phyloP scores from a whole-genome alignment of 2,888 invertebrate species.

The Oxystoma pomonae region DNA sequence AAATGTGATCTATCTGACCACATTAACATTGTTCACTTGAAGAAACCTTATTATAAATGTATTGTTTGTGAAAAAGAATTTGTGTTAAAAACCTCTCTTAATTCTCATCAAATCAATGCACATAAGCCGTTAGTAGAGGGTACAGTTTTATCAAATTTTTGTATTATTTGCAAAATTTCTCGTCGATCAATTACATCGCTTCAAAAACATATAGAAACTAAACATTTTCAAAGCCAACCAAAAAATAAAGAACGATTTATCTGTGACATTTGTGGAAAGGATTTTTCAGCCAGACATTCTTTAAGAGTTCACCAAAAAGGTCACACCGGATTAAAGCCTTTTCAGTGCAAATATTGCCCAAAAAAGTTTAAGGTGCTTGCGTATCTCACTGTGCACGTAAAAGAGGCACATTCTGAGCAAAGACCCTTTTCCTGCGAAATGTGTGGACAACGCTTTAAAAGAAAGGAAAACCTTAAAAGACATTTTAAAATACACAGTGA shows the following conservation, averaged over 20 bases:
- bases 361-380: constrained; percentile 33
- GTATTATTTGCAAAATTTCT: constrained; percentile 20
- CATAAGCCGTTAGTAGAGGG: constrained; percentile 21
- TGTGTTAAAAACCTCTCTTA: constrained; percentile 30
- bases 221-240: constrained; percentile 12
- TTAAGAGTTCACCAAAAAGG: constrained; percentile 31
- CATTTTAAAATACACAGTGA: constrained; percentile 38
- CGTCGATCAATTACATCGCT: constrained; percentile 15
- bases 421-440: constrained; percentile 38
- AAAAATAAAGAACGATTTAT: constrained; percentile 31
- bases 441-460: constrained; percentile 32
- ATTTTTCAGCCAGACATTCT: constrained; percentile 36
- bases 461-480: constrained; percentile 30
- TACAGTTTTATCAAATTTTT: constrained; percentile 21
- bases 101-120: constrained; percentile 22
- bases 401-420: constrained; percentile 38
- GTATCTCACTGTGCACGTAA: constrained; percentile 36
- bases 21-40: constrained; percentile 17
- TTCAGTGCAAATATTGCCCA: constrained; percentile 30
- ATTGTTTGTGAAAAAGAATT: constrained; percentile 36
- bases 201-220: constrained; percentile 18
- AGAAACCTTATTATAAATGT: constrained; percentile 34
- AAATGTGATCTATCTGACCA: constrained; percentile 20
- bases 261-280: constrained; percentile 36
- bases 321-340: constrained; percentile 35